These are phyloP conservation scores for Poicephalus meyeri DNA, from an alignment of 2,113 vertebrate species.

Conservation along the genomic window DNA sequence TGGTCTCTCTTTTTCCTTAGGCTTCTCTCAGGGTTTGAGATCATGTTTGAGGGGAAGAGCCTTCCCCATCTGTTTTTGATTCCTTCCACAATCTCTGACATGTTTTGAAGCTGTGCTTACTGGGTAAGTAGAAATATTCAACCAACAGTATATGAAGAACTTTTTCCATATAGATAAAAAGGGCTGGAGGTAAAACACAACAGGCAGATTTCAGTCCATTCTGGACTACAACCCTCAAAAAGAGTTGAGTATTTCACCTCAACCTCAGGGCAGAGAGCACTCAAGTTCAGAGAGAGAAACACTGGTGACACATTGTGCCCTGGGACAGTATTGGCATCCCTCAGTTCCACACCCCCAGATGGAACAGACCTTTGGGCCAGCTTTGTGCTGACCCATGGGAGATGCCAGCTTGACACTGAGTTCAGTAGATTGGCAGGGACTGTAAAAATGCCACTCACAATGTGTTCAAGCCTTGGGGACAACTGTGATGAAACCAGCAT, in stretches of 20 bases:
- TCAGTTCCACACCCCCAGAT: neutral
- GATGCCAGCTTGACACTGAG: neutral
- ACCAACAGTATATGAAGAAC: neutral
- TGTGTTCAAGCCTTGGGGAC: neutral
- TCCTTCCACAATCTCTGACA: neutral
- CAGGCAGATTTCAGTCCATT: neutral
- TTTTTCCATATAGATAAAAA: neutral
- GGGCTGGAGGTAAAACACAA: neutral
- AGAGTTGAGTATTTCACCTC: neutral
- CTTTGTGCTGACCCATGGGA: neutral
- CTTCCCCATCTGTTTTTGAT: neutral
- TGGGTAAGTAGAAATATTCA: neutral
- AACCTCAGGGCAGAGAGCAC: neutral
- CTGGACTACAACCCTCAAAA: neutral
- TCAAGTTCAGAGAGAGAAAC: neutral
- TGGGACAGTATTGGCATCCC: neutral
- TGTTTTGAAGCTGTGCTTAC: neutral
- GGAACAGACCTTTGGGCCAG: neutral
- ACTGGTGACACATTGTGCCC: rapidly evolving
- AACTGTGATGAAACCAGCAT: neutral
- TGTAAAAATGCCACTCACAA: neutral
- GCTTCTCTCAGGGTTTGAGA: neutral
- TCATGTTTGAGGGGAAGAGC: neutral
- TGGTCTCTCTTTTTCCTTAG: neutral
- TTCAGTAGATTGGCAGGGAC: neutral